phyloP scores from a whole-genome alignment of 1,140 invertebrate genomes.

The Bombus soroeensis region DNA sequence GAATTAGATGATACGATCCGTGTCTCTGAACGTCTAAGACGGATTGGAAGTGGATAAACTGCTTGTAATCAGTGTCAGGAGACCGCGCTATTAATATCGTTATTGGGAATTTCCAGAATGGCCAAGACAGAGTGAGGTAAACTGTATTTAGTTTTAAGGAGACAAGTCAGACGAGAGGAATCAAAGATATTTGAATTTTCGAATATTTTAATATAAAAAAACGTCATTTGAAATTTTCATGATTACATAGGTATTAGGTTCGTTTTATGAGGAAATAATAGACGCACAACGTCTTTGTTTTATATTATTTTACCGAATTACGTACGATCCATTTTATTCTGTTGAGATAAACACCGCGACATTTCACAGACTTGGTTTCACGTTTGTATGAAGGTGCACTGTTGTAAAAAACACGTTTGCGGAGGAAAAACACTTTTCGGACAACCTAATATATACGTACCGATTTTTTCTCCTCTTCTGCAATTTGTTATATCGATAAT shows the following conservation, averaged over 20 bases:
- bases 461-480: not conserved
- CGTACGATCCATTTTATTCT: too few relatives aligned
- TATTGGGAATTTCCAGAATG: not conserved
- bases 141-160: not conserved
- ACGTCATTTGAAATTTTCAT: too few relatives aligned
- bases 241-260: too few relatives aligned
- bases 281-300: too few relatives aligned
- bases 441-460: not conserved
- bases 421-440: too few relatives aligned
- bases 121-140: not conserved
- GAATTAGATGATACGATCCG: constrained; percentile 50
- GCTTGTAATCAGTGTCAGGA: not conserved
- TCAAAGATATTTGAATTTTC: not conserved
- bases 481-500: not conserved
- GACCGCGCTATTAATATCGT: not conserved
- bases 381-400: too few relatives aligned
- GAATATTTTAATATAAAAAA: too few relatives aligned
- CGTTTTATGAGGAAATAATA: too few relatives aligned
- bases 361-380: too few relatives aligned
- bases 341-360: too few relatives aligned
- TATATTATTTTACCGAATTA: too few relatives aligned
- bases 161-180: not conserved
- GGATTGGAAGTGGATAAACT: not conserved
- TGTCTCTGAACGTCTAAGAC: not conserved
- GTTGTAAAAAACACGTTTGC: too few relatives aligned